phyloP scores from a whole-genome alignment of 2,797 vertebrate species.

The Neomorphus geoffroyi region DNA sequence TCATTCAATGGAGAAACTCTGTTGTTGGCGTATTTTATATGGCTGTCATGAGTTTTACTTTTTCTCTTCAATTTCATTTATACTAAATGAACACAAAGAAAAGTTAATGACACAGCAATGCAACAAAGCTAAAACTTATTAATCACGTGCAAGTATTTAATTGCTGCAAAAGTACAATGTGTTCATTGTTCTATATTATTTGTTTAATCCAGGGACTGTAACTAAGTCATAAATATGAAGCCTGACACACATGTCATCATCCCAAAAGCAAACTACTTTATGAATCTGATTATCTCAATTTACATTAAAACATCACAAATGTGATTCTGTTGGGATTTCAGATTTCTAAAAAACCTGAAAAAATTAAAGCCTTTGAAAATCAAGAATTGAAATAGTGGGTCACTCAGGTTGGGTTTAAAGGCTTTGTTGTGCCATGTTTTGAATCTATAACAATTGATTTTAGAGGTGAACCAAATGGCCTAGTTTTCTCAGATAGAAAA shows the following conservation, averaged over 20 bases:
- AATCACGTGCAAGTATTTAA: not conserved
- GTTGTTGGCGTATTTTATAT: not conserved
- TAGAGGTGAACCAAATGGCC: not conserved
- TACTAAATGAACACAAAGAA: not conserved
- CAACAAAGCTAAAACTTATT: not conserved
- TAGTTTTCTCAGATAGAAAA: not conserved
- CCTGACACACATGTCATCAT: not conserved
- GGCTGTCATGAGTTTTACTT: not conserved
- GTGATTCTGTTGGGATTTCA: not conserved
- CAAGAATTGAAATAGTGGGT: not conserved
- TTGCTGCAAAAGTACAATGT: not conserved
- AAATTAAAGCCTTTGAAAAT: not conserved
- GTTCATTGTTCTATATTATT: not conserved
- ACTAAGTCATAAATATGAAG: not conserved
- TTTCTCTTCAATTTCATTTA: not conserved
- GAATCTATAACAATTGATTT: not conserved
- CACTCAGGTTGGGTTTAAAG: not conserved
- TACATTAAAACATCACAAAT: not conserved
- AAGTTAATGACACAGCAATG: not conserved
- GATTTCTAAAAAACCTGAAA: not conserved
- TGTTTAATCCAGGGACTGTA: not conserved
- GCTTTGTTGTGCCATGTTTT: not conserved
- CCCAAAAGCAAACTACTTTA: not conserved
- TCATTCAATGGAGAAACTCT: not conserved
- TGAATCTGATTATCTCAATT: not conserved